Percentiles rank a stretch among this genome's conserved stretches.
Conservation (phyloP, 2,113 vertebrate genomes). For the Brevimyrus niger region DNA sequence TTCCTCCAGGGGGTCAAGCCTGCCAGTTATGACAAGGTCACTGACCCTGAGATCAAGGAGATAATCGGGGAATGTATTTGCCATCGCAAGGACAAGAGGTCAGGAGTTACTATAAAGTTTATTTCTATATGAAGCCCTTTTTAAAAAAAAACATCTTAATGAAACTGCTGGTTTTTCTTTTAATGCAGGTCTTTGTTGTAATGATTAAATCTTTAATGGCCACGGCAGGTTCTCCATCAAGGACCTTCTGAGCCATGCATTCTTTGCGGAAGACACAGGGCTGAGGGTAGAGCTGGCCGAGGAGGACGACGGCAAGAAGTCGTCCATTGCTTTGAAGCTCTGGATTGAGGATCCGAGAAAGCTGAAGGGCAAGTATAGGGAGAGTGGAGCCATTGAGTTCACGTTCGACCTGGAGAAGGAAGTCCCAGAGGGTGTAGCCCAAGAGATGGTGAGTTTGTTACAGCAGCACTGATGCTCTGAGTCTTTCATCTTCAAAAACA, state of each 20-base stretch:
- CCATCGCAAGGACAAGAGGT: slow-evolving; percentile 93
- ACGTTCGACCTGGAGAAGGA: slow-evolving; percentile 88
- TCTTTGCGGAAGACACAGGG: slow-evolving; percentile 96
- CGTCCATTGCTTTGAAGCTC: slow-evolving; percentile 87
- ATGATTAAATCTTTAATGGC: slow-evolving; percentile 9
- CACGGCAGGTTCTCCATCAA: slow-evolving; percentile 89
- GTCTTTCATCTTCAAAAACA: background rate
- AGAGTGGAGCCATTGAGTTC: slow-evolving; percentile 95
- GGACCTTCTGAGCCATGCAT: slow-evolving; percentile 93
- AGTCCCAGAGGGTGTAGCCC: slow-evolving; percentile 90
- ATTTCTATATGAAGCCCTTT: background rate
- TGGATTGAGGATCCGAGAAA: slow-evolving; percentile 98
- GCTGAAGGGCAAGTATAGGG: slow-evolving; percentile 96
- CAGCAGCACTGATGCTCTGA: background rate
- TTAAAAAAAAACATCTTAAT: background rate
- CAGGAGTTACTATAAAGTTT: slow-evolving; percentile 41
- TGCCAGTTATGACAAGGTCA: slow-evolving; percentile 89
- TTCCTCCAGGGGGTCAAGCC: slow-evolving; percentile 85
- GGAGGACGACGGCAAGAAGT: slow-evolving; percentile 89
- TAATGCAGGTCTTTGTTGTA: background rate
- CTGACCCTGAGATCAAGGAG: slow-evolving; percentile 94
- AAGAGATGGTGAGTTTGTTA: slow-evolving; percentile 82
- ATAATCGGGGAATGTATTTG: slow-evolving; percentile 98
- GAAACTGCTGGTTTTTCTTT: background rate
- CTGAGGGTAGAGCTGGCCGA: slow-evolving; percentile 96